Evolutionary conservation across 92 coral and sea anemone genomes (phyloP).

Genomic region (Meandrina meandrites): DNA sequence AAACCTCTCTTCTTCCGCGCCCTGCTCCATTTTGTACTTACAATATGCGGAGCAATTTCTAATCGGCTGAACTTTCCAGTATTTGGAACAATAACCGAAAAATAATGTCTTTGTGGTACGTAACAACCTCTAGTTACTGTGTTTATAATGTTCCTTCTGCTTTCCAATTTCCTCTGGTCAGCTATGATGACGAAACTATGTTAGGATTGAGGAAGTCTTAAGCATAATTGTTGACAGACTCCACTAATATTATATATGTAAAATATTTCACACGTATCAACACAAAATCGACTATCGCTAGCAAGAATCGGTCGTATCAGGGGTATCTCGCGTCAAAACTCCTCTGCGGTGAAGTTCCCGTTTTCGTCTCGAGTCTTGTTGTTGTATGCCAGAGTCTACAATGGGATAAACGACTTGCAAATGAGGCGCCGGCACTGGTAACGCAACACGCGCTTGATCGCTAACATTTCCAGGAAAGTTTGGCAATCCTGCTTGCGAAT

Average conservation of each 20-base stretch:
- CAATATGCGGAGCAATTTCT: not conserved
- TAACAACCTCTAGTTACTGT: not conserved
- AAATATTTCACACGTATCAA: conserved; percentile 29
- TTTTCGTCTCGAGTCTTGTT: conserved; percentile 68
- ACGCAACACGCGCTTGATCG: conserved; percentile 22
- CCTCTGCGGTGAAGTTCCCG: conserved; percentile 85
- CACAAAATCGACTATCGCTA: conserved; percentile 59
- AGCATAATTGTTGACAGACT: conserved; percentile 39
- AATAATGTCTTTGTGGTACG: not conserved
- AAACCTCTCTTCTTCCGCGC: not conserved
- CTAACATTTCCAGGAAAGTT: conserved; percentile 36
- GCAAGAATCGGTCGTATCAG: conserved; percentile 64
- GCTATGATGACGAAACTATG: not conserved
- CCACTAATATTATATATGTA: not conserved
- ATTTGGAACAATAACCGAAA: not conserved
- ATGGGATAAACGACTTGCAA: conserved; percentile 85
- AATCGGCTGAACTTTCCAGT: not conserved
- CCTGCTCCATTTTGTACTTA: not conserved
- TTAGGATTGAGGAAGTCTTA: conserved; percentile 48
- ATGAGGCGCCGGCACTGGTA: conserved; percentile 65
- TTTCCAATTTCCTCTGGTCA: not conserved
- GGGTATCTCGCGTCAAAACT: conserved; percentile 79
- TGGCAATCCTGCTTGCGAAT: conserved; percentile 6
- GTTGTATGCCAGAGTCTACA: conserved; percentile 53
- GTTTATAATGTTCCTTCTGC: not conserved